phyloP scores from a whole-genome alignment of 2,888 invertebrate genomes.

The Phanerotoma sp. region DNA sequence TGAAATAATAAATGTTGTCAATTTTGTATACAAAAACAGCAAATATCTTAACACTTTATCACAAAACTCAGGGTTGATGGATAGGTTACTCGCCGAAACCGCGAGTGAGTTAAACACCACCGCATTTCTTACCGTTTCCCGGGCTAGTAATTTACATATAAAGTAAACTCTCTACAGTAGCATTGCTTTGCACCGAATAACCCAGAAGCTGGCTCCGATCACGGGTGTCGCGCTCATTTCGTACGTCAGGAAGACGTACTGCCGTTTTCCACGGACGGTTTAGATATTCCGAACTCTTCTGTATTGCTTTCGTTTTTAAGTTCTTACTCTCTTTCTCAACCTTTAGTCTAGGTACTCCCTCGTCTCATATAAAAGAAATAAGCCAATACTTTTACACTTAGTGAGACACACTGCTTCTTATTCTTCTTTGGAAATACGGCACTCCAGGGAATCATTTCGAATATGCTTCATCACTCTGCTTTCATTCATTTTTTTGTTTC shows the following conservation, averaged over 20 bases:
- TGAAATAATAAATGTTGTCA: background rate
- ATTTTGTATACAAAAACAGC: background rate
- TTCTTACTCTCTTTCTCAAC: slow-evolving; percentile 17
- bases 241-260: slow-evolving; percentile 53
- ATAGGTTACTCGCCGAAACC: slow-evolving; percentile 18
- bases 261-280: slow-evolving; percentile 36
- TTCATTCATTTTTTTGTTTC: slow-evolving; percentile 7
- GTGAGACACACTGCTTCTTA: slow-evolving; percentile 28
- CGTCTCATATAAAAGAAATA: slow-evolving; percentile 43
- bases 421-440: slow-evolving; percentile 40
- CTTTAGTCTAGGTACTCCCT: slow-evolving; percentile 19
- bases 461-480: slow-evolving; percentile 41
- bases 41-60: background rate
- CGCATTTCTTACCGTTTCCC: slow-evolving; percentile 36
- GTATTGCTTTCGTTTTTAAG: slow-evolving; percentile 23
- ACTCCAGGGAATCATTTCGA: slow-evolving; percentile 53
- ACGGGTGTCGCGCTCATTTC: slow-evolving; percentile 50
- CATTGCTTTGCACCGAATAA: slow-evolving; percentile 2
- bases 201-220: slow-evolving; percentile 46
- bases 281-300: slow-evolving; percentile 30
- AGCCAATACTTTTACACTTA: slow-evolving; percentile 35
- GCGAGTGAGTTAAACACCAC: slow-evolving; percentile 26
- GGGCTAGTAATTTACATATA: slow-evolving; percentile 53
- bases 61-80: too few species aligned
- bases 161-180: slow-evolving; percentile 48